phyloP scores from a whole-genome alignment of 2,113 vertebrate species.

The Elanus axillaris region DNA sequence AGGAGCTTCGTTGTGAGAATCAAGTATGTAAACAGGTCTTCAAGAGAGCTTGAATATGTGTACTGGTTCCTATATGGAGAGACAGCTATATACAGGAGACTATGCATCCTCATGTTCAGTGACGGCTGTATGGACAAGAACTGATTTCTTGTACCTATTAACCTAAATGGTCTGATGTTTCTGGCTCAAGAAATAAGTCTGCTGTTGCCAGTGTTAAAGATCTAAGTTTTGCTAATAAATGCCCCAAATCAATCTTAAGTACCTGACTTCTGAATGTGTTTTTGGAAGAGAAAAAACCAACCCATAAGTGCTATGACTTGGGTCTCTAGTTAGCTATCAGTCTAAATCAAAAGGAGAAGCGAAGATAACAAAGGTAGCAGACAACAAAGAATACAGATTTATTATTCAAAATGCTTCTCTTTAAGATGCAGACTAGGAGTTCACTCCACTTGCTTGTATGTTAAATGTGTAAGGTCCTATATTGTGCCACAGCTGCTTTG shows the following conservation, averaged over 20 bases:
- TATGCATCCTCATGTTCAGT: neutral
- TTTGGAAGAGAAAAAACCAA: neutral
- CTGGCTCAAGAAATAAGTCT: neutral
- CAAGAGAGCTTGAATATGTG: constrained; percentile 65
- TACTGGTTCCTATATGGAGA: neutral
- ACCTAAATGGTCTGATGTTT: neutral
- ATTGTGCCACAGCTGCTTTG: neutral
- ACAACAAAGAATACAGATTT: neutral
- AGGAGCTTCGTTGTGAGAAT: constrained; percentile 86
- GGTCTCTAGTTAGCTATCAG: neutral
- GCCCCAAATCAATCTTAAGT: neutral
- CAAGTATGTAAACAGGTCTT: constrained; percentile 83
- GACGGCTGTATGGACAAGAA: neutral
- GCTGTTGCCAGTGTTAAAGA: neutral
- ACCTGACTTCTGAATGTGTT: neutral
- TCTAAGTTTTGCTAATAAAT: constrained; percentile 45
- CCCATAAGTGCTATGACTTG: neutral
- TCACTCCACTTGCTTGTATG: neutral
- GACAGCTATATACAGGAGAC: neutral
- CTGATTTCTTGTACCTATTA: neutral
- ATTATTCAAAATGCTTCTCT: neutral
- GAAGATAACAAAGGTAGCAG: neutral
- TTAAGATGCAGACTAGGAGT: neutral
- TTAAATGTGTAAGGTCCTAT: neutral
- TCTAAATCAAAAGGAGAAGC: neutral